Percentiles rank a stretch among this genome's conserved stretches.
Conservation (phyloP, 2,113 vertebrate species). For the Sakesphorus luctuosus region DNA sequence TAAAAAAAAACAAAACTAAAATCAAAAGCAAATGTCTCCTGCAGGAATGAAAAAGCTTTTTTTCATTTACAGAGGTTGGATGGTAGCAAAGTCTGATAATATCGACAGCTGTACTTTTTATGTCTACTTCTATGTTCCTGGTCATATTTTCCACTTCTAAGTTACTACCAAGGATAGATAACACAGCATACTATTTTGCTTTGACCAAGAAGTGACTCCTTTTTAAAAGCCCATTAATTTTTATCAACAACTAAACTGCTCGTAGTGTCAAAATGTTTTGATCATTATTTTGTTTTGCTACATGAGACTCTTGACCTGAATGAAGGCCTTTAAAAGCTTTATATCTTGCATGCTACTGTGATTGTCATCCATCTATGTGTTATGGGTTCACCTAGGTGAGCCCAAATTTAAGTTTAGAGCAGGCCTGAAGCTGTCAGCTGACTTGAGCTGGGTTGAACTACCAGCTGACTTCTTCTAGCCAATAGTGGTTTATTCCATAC, state of each 20-base stretch:
- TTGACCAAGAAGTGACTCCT: neutral
- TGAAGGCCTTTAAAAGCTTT: conserved; percentile 1
- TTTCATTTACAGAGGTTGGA: neutral
- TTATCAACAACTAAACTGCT: neutral
- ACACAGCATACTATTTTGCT: neutral
- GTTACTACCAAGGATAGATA: neutral
- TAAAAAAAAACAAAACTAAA: neutral
- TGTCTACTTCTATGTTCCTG: neutral
- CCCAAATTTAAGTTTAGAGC: too few relatives aligned
- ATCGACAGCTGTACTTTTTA: neutral
- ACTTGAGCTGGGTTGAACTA: too few relatives aligned
- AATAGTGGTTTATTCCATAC: too few relatives aligned
- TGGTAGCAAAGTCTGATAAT: neutral
- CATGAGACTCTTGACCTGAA: neutral
- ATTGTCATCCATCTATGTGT: neutral
- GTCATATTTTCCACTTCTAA: neutral
- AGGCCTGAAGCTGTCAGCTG: too few relatives aligned
- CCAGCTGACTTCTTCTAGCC: too few relatives aligned
- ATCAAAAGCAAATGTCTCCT: neutral
- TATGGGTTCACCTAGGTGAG: too few relatives aligned
- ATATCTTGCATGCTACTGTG: neutral
- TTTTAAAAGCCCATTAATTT: neutral
- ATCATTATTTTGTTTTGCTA: conserved; percentile 17
- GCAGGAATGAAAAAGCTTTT: neutral
- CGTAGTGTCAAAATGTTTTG: neutral